A percentile compares a stretch with the other conserved stretches of the same genome.
Evolutionary conservation across 2,113 vertebrate genomes (phyloP).

Genomic region (Oreochromis spilurus): DNA sequence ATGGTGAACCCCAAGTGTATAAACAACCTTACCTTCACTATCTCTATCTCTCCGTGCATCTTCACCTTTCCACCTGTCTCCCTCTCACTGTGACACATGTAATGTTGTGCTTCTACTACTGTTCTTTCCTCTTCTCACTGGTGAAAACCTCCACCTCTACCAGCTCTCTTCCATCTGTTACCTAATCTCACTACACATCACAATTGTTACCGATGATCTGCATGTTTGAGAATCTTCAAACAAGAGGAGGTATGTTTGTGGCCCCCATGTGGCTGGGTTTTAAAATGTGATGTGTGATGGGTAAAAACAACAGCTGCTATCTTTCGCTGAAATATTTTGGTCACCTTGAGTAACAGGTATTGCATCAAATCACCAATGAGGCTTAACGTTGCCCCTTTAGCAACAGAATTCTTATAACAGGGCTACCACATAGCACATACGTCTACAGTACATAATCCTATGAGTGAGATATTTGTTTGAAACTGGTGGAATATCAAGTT

Average conservation of each 20-base stretch:
- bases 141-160: neutral
- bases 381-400: neutral
- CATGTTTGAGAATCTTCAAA: neutral
- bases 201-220: neutral
- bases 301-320: neutral
- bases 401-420: neutral
- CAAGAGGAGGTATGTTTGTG: neutral
- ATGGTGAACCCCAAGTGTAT: neutral
- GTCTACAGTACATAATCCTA: neutral
- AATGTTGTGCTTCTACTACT: neutral
- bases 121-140: neutral
- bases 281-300: neutral
- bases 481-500: neutral
- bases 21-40: neutral
- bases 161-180: neutral
- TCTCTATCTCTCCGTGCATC: neutral
- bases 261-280: neutral
- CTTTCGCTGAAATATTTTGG: neutral
- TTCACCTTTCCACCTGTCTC: neutral
- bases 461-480: neutral
- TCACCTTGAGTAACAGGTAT: neutral
- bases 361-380: neutral
- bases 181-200: neutral
- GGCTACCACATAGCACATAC: neutral
- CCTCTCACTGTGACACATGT: neutral